phyloP scores from a whole-genome alignment of 1,140 invertebrate genomes.

The Drosophila yakuba region DNA sequence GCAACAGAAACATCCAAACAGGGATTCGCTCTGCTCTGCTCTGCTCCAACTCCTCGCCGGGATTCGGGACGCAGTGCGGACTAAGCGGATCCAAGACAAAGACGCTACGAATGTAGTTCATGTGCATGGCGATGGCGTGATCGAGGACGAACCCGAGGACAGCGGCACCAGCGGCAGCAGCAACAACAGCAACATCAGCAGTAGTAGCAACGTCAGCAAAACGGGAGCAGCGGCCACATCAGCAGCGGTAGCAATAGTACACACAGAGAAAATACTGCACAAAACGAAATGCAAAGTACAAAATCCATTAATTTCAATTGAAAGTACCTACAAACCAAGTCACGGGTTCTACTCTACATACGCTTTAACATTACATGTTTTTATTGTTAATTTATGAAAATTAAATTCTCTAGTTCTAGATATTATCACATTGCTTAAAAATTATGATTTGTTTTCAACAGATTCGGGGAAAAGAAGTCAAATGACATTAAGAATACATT shows the following conservation, averaged over 20 bases:
- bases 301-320: too few species aligned
- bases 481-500: too few species aligned
- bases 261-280: slow-evolving; percentile 3
- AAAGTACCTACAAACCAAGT: too few species aligned
- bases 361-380: too few species aligned
- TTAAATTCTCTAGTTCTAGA: too few species aligned
- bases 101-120: slow-evolving; percentile 70
- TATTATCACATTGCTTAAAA: too few species aligned
- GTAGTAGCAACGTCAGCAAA: neutral
- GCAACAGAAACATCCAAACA: slow-evolving; percentile 49
- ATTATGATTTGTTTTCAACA: too few species aligned
- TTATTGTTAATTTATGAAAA: too few species aligned
- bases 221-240: neutral
- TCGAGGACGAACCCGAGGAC: slow-evolving; percentile 75
- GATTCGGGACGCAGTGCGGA: slow-evolving; percentile 13
- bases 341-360: too few species aligned
- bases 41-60: neutral
- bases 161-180: slow-evolving; percentile 30
- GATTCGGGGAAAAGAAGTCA: too few species aligned
- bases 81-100: slow-evolving; percentile 28
- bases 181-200: slow-evolving; percentile 8
- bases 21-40: slow-evolving; percentile 2
- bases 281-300: too few species aligned
- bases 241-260: neutral
- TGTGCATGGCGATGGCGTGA: slow-evolving; percentile 77